Base-by-base conservation (phyloP, 2,888 invertebrate genomes). In the Mallateleia sp. region DNA sequence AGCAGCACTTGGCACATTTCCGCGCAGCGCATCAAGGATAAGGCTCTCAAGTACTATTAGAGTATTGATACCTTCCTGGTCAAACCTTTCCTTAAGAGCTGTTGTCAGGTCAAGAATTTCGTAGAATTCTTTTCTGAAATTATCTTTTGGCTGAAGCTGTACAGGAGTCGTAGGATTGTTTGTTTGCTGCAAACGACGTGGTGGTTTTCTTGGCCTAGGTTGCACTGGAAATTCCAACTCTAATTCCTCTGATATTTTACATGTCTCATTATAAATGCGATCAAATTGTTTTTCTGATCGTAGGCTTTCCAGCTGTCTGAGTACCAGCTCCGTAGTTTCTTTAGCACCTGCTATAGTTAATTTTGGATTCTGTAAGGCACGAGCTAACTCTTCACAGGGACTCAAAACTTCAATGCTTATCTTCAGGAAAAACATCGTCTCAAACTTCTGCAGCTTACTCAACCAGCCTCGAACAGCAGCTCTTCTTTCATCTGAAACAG, bases 71-170 rank as follows among this genome's bases (percentile, higher is more conserved):
- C 62, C 71, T 18, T 69, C 34, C 54, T 79, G 69, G 22, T 79
- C 42, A 62, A 79, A 79, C 50, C 69, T 50, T 24, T 62, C 62
- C 20, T 67, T 58, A 18, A 79, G 38, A 11, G 25, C 58, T 32
- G 47, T 79, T n/a, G 38, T 60, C 6, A 69, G 18, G 22, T 79
- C 79, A 22, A 79, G 25, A 15, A 79, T 64, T 60, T 69, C 28
- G 32, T 69, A 69, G 38, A 47, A 79, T 25, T 79, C 58, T 60
- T 69, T 20, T 1, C 62, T 47, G 8, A 75, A 38, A 34, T 9
- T 38, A 32, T 20, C 38, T 50, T 69, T 32, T 32, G 54, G n/a
- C n/a, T 69, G 11, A 54, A 69, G 28, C 15, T 22, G 28, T n/a
- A 42, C 42, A 7, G 56, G 11, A 22, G n/a, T 15, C 20, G n/a